Conservation (phyloP, 2,797 vertebrate species). For the Varecia variegata region DNA sequence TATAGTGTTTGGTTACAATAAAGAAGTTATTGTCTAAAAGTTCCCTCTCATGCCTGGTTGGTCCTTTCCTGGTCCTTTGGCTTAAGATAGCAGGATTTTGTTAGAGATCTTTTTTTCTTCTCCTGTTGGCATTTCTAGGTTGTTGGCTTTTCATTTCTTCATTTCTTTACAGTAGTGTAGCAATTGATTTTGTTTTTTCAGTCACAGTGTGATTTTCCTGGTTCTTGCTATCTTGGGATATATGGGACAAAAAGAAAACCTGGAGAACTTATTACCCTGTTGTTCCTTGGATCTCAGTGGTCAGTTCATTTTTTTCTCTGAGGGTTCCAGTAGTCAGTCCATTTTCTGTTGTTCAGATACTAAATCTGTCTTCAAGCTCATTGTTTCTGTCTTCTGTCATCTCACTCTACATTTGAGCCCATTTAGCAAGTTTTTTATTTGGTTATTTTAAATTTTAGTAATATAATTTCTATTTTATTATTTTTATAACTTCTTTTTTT, state of each 20-base stretch:
- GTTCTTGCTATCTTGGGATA: not conserved
- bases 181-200: too few relatives aligned
- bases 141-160: not conserved
- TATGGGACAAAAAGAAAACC: not conserved
- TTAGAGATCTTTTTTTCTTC: not conserved
- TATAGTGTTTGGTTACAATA: not conserved
- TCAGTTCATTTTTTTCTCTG: not conserved
- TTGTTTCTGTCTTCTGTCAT: not conserved
- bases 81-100: not conserved
- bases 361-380: not conserved
- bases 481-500: not conserved
- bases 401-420: not conserved
- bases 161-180: too few relatives aligned
- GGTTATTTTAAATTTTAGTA: not conserved
- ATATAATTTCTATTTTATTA: not conserved
- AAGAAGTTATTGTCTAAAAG: not conserved
- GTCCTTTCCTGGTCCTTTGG: not conserved
- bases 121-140: not conserved
- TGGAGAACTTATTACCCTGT: not conserved
- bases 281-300: not conserved
- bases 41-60: not conserved
- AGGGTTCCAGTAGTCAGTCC: not conserved
- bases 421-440: not conserved
- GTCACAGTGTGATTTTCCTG: too few relatives aligned
- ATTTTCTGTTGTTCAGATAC: not conserved